phyloP scores from a whole-genome alignment of 2,113 vertebrate genomes.

The Hiodon alosoides region DNA sequence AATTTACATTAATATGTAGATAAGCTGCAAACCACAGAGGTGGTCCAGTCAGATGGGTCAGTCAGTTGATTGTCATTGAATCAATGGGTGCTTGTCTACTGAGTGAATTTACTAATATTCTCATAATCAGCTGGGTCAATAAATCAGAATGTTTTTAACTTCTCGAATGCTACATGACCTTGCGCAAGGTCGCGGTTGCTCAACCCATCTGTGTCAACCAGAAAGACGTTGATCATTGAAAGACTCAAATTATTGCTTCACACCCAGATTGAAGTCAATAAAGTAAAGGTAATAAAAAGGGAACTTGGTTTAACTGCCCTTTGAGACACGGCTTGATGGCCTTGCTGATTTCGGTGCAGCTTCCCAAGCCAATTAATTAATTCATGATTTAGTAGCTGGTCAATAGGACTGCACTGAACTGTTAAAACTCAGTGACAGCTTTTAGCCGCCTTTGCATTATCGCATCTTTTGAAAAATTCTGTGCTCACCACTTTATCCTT shows the following conservation, averaged over 20 bases:
- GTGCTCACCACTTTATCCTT: no score
- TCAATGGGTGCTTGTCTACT: conserved; percentile 28
- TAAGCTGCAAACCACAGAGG: background rate
- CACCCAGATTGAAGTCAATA: conserved; percentile 14
- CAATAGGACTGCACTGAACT: conserved; percentile 29
- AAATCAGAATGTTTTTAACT: conserved; percentile 26
- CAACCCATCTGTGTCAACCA: conserved; percentile 5
- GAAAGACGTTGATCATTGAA: conserved; percentile 28
- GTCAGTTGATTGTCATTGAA: conserved; percentile 17
- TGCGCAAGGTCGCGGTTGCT: conserved; percentile 6
- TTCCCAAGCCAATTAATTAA: no score
- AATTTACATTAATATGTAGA: background rate
- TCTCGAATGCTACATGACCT: conserved; percentile 28
- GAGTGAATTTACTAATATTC: conserved; percentile 28
- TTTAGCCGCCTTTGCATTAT: conserved; percentile 5
- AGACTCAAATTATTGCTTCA: conserved; percentile 29
- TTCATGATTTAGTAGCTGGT: conserved; percentile 49
- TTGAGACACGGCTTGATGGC: conserved; percentile 29
- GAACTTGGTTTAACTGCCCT: conserved; percentile 39
- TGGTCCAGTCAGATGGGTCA: background rate
- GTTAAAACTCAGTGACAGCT: conserved; percentile 40
- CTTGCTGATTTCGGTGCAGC: conserved; percentile 41
- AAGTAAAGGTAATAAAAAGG: conserved; percentile 33
- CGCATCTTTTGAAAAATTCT: no score
- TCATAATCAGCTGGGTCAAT: conserved; percentile 27